Base-by-base conservation (phyloP, 2,797 vertebrate species). In the Sardinella longiceps region DNA sequence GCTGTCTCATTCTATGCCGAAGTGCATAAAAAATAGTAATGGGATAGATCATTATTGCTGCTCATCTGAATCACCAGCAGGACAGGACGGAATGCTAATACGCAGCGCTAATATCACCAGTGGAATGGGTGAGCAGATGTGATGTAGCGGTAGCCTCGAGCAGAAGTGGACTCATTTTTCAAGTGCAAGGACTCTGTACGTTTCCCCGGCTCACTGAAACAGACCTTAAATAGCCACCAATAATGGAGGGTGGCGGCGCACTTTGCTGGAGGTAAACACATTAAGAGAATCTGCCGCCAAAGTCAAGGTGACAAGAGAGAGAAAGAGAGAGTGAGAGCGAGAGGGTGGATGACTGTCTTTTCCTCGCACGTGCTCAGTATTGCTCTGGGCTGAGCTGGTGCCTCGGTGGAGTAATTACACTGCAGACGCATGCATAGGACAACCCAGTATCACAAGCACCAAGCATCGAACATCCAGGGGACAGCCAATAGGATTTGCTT, bases 11-110 rank as follows among this genome's bases (percentile, higher is more conserved):
- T 86, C 43, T 83, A 39, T 82, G 85, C 84, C 70, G 85, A 87
- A 88, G 87, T 85, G 85, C 81, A 87, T 85, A 50, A 80, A 74
- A 85, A 85, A 87, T 82, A 85, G 25, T 82, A 74, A 90, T 84
- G 86, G 82, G 74, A 88, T n/a, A 83, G 48, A 87, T 87, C 86
- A 83, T 86, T 88, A 87, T 81, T 86, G 80, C 82, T 60, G 63
- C 50, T 84, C 85, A 87, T 87, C 84, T 83, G 84, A 87, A 46
- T 85, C 43, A 66, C 82, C 25, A 48, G 81, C 48, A 50, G 20
- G 50, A 33, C 83, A 46, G 28, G 60, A n/a, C 77, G 50, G 82
- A 87, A 87, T 85, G 84, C 81, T 86, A 86, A 89, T 85, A 25
- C 25, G n/a, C 30, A 25, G 18, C 56, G 63, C 12, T 70, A 83